These are phyloP conservation scores for Rhynchomys soricoides DNA, from an alignment of 2,113 vertebrate species.

Conservation along the genomic window DNA sequence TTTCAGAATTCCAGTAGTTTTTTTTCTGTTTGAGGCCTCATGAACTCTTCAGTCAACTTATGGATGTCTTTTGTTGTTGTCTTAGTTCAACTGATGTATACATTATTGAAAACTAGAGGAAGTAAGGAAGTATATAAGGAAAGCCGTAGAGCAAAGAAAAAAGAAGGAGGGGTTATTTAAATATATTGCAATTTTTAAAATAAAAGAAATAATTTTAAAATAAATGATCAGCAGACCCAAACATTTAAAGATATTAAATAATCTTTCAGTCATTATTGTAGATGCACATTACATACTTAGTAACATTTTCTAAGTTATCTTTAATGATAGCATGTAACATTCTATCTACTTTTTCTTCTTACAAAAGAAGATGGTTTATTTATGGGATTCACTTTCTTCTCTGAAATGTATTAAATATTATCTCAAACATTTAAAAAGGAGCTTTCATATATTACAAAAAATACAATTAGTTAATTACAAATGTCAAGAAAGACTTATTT, in stretches of 20 bases:
- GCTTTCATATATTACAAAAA: neutral
- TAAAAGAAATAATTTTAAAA: neutral
- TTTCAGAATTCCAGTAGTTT: neutral
- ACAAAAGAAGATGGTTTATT: neutral
- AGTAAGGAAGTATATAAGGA: neutral
- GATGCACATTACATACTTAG: neutral
- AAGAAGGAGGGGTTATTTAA: neutral
- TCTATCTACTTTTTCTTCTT: accelerated
- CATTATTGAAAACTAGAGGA: neutral
- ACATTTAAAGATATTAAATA: neutral
- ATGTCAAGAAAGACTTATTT: neutral
- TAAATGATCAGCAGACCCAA: neutral
- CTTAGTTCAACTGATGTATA: neutral
- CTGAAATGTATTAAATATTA: neutral
- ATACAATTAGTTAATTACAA: neutral
- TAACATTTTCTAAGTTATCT: neutral
- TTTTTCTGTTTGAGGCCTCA: neutral
- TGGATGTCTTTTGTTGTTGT: neutral
- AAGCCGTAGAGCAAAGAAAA: neutral
- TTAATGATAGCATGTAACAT: neutral
- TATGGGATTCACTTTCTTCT: neutral
- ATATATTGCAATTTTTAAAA: neutral
- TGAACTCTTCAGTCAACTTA: neutral
- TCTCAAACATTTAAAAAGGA: neutral
- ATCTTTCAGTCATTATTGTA: neutral